Conservation (phyloP, 2,888 invertebrate species). For the Labia minor region DNA sequence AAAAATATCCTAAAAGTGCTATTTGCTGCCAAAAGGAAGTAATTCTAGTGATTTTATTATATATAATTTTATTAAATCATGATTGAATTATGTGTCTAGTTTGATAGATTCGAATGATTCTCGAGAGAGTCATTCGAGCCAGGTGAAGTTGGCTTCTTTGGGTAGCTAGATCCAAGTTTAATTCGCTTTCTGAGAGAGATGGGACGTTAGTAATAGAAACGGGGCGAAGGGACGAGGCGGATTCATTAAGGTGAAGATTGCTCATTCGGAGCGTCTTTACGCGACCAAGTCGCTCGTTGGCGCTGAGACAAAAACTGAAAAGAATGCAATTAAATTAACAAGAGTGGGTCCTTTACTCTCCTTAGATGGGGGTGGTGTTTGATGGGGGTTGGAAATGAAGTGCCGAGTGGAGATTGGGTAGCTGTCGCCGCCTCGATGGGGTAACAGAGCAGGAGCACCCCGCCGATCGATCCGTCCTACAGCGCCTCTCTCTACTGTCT, state of each 20-base stretch:
- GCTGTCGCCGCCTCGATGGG: background rate
- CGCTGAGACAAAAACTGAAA: constrained; percentile 1
- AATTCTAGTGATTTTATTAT: no score
- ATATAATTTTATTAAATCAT: no score
- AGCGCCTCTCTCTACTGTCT: background rate
- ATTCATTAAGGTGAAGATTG: constrained; percentile 7
- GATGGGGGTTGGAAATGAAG: background rate
- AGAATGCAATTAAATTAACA: constrained; percentile 13
- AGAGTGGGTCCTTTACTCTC: constrained; percentile 7
- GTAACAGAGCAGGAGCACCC: background rate
- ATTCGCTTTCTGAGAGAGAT: background rate
- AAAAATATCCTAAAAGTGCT: no score
- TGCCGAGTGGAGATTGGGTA: background rate
- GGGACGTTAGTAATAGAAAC: background rate
- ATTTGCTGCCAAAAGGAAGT: no score
- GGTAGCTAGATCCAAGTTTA: background rate
- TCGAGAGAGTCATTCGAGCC: background rate
- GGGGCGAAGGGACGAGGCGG: background rate
- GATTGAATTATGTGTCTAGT: background rate
- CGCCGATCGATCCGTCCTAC: background rate
- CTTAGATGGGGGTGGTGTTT: background rate
- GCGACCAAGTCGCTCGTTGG: constrained; percentile 13
- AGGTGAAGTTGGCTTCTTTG: background rate
- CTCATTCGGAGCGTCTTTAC: background rate
- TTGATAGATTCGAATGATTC: background rate